Evolutionary conservation across 2,888 invertebrate species (phyloP), one percentile per base, ranked within the genome.

Genomic region (Drosophila tanythrix): DNA sequence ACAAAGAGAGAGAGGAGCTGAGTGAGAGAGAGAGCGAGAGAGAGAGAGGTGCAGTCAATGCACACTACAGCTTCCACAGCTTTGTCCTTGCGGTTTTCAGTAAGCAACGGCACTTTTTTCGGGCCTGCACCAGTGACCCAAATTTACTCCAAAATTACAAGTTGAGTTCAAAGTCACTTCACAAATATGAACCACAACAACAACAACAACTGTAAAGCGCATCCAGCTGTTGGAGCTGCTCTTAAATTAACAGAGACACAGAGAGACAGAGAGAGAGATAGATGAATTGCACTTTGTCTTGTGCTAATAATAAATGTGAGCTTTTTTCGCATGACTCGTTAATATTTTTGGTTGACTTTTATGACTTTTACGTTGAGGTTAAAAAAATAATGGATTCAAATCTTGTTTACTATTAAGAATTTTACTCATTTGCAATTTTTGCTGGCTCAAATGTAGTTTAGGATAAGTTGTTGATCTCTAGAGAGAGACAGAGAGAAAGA

Each of bases 41-140:
- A 62, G 56, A 40, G 57, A 10, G 43, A 33, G 51, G 38, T 46
- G 75, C 70, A 79, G 63, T 70, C 50, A 70, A 76, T 68, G 70
- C 81, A 76, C 70, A 76, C 35, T 29, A 38, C 55, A 38, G 38
- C 38, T 71, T 73, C 72, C 59, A 69, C 74, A 69, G 70, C 48
- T 70, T 74, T 82, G 84, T 89, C 85, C 85, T 88, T 88, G 88
- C 68, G 75, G 62, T 62, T 74, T 76, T 74, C 59, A 36, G 53
- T 59, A 21, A 62, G 64, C 67, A 57, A 67, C 51, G 61, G 60
- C 66, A 70, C 64, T 70, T 74, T 53, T 43, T 53, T 53, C 25
- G 31, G 36, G 60, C 58, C 60, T 82, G 81, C 83, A 80, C 83
- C 70, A 80, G 64, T 89, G 84, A 87, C 84, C 84, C 82, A 85